Percentiles rank a stretch among this genome's conserved stretches.
phyloP scores from a whole-genome alignment of 2,797 vertebrate genomes.

The Urophycis tenuis region DNA sequence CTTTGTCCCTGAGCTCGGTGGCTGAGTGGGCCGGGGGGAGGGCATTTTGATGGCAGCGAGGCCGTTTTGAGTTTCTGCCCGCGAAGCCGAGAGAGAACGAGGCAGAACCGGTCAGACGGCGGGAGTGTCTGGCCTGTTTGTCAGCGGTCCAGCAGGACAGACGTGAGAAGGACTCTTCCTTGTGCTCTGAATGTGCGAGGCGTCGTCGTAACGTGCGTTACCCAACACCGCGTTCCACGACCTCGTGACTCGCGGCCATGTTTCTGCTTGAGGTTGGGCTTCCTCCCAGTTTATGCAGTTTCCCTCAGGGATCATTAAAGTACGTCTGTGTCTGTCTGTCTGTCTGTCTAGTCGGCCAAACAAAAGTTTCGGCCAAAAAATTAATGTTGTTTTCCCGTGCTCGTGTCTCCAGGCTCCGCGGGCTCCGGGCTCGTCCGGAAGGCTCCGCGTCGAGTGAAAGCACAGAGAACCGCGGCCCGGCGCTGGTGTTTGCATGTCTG shows the following conservation, averaged over 20 bases:
- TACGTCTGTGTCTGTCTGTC: too few relatives aligned
- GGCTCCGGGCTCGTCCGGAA: slow-evolving; percentile 29
- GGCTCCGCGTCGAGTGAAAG: slow-evolving; percentile 27
- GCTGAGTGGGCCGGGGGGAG: background rate
- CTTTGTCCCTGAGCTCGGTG: background rate
- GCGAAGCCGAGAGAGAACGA: background rate
- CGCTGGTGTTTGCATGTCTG: slow-evolving; percentile 50
- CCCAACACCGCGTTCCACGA: slow-evolving; percentile 3
- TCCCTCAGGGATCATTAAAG: too few relatives aligned
- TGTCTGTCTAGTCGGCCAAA: background rate
- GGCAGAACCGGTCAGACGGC: too few relatives aligned
- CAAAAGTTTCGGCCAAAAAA: background rate
- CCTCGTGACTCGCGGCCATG: slow-evolving; percentile 17
- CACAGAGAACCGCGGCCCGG: slow-evolving; percentile 32
- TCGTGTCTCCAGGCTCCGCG: slow-evolving; percentile 33
- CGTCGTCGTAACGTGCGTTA: background rate
- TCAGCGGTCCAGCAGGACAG: background rate
- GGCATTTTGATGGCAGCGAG: background rate
- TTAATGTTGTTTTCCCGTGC: slow-evolving; percentile 20
- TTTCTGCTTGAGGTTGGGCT: slow-evolving; percentile 23
- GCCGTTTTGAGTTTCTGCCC: background rate
- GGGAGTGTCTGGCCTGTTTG: background rate
- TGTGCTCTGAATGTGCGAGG: background rate
- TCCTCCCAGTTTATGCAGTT: slow-evolving; percentile 24
- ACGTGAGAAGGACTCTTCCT: background rate